Evolutionary conservation across 2,797 vertebrate genomes (phyloP), one percentile per base, ranked within the genome.

Genomic region (Syngnathus acus): DNA sequence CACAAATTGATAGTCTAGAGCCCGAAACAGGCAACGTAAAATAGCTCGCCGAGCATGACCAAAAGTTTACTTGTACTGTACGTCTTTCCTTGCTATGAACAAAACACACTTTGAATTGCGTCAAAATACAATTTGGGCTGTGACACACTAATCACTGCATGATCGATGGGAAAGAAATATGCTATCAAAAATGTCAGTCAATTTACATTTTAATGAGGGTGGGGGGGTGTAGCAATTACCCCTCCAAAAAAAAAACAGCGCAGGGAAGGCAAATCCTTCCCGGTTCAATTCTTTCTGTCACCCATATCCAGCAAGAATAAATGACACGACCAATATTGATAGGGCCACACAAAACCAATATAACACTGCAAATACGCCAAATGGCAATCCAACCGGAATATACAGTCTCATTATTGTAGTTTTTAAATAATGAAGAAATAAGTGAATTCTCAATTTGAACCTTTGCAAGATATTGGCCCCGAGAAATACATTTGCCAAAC

Each of bases 181-280:
- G 68, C 71, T 64, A 70, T 43, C 48, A 61, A 67, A 74, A 63
- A 65, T 32, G 60, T 62, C 62, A 39, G 72, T 14, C 55, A 61
- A 86, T 89, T 87, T 87, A 71, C 78, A 87, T 88, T 84, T 78
- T 86, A 88, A 89, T 87, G 69, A 79, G 63, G 65, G 55, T 17
- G 60, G 65, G 76, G 76, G 67, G 68, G 65, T n/a, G n/a, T 9
- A 69, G 14, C 76, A 86, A 86, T 87, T 82, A 87, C 67, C 65
- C 48, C 40, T 8, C 45, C 21, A 74, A 77, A 73, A 78, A 69
- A 67, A 75, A 75, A 76, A 78, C 66, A 70, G 76, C 51, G 65
- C 47, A 37, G 45, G 67, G 65, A 32, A 66, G 54, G 51, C 13
- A 60, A 9, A 59, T 59, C 57, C 9, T 39, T 39, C 32, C 8